Evolutionary conservation across 64 coral and sea anemone genomes (phyloP).

Genomic region (Pocillopora damicornis): DNA sequence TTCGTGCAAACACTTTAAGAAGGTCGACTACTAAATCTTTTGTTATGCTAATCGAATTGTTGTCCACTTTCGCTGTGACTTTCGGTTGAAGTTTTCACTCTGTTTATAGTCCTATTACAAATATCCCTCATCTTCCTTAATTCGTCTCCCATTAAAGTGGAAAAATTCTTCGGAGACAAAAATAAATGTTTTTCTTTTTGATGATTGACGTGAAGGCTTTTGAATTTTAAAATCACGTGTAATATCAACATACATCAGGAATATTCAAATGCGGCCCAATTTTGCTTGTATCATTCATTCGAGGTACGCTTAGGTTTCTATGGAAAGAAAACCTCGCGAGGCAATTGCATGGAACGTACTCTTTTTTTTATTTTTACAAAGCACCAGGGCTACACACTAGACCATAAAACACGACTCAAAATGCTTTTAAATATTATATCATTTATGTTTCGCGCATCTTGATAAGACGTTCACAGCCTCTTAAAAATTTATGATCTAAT

Average conservation of each 20-base stretch:
- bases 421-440: neutral
- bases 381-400: neutral
- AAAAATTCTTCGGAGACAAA: neutral
- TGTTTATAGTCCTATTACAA: constrained; percentile 17
- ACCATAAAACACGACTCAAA: neutral
- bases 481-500: neutral
- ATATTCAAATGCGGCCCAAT: neutral
- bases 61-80: neutral
- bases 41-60: constrained; percentile 31
- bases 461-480: neutral
- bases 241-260: neutral
- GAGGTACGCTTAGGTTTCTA: neutral
- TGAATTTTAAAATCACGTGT: constrained; percentile 1
- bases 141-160: neutral
- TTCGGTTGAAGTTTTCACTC: neutral
- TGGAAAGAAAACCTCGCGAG: neutral
- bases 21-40: neutral
- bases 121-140: constrained; percentile 1
- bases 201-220: neutral
- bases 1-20: neutral
- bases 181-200: neutral
- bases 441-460: neutral
- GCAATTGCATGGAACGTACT: neutral
- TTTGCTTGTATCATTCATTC: neutral
- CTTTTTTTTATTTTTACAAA: neutral